Evolutionary conservation across 2,888 invertebrate genomes (phyloP).

Genomic region (Nezara viridula): DNA sequence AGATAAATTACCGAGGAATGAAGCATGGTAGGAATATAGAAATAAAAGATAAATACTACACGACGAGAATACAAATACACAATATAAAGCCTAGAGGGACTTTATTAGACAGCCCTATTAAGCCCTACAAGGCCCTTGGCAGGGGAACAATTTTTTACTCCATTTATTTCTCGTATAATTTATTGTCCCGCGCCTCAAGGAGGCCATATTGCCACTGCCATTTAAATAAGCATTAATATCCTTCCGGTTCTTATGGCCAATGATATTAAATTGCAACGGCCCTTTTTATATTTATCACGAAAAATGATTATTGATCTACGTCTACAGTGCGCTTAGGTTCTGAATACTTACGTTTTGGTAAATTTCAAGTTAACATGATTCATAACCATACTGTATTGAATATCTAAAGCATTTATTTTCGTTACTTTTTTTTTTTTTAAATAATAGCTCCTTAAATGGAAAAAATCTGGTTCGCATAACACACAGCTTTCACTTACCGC

Average conservation of each 20-base stretch:
- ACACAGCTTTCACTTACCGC: no score
- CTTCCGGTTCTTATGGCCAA: background rate
- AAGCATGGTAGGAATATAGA: conserved; percentile 31
- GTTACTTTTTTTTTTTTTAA: no score
- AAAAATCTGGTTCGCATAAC: no score
- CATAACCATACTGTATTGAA: no score
- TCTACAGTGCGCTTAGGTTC: background rate
- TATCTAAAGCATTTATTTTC: no score
- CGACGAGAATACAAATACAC: background rate
- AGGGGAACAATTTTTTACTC: conserved; percentile 42
- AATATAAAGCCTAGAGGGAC: conserved; percentile 14
- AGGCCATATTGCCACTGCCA: conserved; percentile 39
- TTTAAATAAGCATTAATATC: conserved; percentile 38
- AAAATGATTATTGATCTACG: background rate
- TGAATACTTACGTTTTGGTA: no score
- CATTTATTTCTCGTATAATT: conserved; percentile 47
- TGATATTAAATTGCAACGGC: background rate
- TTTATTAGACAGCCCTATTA: conserved; percentile 40
- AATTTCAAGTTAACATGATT: no score
- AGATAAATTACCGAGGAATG: background rate
- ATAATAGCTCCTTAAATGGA: no score
- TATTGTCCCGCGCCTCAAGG: conserved; percentile 28
- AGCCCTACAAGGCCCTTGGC: conserved; percentile 20
- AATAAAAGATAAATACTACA: conserved; percentile 39
- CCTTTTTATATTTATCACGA: background rate